Conservation (phyloP, 2,797 vertebrate genomes). For the Choloepus didactylus region DNA sequence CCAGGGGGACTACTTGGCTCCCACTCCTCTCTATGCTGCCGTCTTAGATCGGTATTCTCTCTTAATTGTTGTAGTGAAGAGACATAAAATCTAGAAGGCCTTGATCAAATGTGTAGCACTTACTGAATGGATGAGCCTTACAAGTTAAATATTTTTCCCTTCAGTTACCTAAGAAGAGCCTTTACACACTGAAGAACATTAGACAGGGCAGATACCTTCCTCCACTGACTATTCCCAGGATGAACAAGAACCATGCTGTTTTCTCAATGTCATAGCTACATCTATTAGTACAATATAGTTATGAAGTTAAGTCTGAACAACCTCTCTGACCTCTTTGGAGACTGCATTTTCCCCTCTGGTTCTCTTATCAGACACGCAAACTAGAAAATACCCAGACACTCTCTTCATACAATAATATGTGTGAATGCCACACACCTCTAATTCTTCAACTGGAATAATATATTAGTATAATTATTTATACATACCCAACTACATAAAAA, state of each 20-base stretch:
- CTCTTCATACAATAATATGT: neutral
- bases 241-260: conserved; percentile 31
- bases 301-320: conserved; percentile 58
- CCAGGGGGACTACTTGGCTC: no score
- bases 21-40: no score
- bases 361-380: neutral
- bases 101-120: no score
- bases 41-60: no score
- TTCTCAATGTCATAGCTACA: conserved; percentile 19
- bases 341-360: conserved; percentile 26
- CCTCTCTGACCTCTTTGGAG: conserved; percentile 4
- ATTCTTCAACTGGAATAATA: conserved; percentile 46
- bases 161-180: no score
- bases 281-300: neutral
- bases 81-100: no score
- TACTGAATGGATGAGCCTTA: no score
- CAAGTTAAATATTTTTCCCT: no score
- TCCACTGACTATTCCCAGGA: neutral
- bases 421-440: neutral
- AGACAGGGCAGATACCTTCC: neutral
- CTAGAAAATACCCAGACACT: neutral
- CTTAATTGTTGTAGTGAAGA: no score
- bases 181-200: neutral
- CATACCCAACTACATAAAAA: conserved; percentile 42
- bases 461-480: conserved; percentile 33